phyloP scores from a whole-genome alignment of 2,797 vertebrate species.

The Micromesistius poutassou region DNA sequence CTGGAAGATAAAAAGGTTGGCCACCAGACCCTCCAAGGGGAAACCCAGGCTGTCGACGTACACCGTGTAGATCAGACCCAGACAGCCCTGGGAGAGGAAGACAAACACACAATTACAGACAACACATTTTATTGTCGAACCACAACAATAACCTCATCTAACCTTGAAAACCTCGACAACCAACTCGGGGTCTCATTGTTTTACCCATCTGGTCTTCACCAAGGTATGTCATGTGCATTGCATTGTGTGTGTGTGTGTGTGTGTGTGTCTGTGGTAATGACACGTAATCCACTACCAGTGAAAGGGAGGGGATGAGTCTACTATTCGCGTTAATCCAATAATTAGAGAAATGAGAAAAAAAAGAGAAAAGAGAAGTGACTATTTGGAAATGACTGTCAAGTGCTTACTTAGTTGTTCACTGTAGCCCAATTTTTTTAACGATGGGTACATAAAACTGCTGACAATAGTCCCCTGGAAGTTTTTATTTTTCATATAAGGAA shows the following conservation, averaged over 20 bases:
- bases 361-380: too few species aligned
- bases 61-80: conserved; percentile 94
- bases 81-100: conserved; percentile 83
- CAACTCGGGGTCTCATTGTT: not conserved
- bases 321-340: too few species aligned
- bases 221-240: not conserved
- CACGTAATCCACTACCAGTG: too few species aligned
- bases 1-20: conserved; percentile 90
- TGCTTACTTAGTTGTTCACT: not conserved
- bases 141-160: conserved; percentile 2
- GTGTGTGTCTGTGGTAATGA: too few species aligned
- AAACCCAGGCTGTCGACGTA: conserved; percentile 89
- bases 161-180: not conserved
- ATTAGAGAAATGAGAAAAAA: too few species aligned
- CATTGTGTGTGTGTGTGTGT: too few species aligned
- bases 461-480: not conserved
- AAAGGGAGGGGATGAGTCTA: too few species aligned
- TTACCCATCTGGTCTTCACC: not conserved
- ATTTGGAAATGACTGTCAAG: not conserved
- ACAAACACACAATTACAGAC: conserved; percentile 1
- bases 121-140: conserved; percentile 5
- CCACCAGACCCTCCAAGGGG: conserved; percentile 88
- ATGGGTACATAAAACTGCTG: not conserved
- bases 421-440: not conserved
- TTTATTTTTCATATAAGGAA: not conserved